These are phyloP conservation scores for Latheticus oryzae DNA, from an alignment of 2,888 invertebrate species.

Conservation along the genomic window DNA sequence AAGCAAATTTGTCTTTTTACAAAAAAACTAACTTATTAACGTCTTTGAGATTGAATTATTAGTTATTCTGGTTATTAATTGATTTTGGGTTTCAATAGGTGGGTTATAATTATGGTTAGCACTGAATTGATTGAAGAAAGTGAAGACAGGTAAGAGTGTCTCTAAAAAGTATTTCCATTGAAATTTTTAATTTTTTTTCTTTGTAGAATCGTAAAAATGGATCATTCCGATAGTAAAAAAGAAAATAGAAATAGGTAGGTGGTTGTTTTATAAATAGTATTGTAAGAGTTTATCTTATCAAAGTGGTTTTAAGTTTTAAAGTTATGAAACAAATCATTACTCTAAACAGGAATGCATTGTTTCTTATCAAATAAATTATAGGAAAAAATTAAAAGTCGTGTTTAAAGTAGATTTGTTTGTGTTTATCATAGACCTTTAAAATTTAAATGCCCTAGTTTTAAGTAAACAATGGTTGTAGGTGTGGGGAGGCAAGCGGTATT, in stretches of 20 bases:
- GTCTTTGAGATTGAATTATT: too few relatives aligned
- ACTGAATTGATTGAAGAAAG: not conserved
- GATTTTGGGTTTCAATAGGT: not conserved
- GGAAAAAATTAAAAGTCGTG: too few relatives aligned
- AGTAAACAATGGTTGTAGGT: conserved; percentile 6
- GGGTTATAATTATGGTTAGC: conserved; percentile 11
- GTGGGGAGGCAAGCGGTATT: conserved; percentile 3
- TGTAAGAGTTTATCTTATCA: conserved; percentile 2
- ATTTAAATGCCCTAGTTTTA: conserved; percentile 11
- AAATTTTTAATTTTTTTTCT: not conserved
- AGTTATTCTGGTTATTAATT: not conserved
- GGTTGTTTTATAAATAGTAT: not conserved
- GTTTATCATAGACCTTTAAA: conserved; percentile 13
- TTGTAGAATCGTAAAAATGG: conserved; percentile 5
- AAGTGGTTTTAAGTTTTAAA: not conserved
- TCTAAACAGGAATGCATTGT: too few relatives aligned
- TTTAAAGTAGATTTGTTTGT: not conserved
- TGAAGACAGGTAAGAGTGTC: conserved; percentile 10
- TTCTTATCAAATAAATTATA: too few relatives aligned
- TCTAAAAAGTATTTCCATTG: not conserved
- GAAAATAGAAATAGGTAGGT: conserved; percentile 6
- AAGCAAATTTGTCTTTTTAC: conserved; percentile 8
- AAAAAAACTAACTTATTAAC: not conserved
- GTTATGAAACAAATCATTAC: not conserved
- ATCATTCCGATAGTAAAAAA: not conserved